Conservation (phyloP, 2,113 vertebrate genomes). For the Pachyramphus minor region DNA sequence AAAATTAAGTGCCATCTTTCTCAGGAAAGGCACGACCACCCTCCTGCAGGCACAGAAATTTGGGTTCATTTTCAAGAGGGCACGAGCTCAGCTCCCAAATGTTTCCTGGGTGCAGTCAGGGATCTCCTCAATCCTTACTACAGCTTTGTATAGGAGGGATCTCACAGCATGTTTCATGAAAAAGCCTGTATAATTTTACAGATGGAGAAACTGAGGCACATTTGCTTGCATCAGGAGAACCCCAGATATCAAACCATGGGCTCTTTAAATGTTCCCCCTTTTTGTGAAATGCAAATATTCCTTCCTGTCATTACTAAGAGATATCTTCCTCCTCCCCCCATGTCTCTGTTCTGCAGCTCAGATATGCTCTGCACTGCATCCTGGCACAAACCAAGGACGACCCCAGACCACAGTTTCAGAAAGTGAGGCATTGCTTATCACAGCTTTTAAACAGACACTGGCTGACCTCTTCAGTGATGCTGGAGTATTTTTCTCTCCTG, state of each 20-base stretch:
- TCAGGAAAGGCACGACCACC: background rate
- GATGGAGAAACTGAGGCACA: background rate
- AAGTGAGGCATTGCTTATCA: background rate
- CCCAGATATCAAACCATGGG: background rate
- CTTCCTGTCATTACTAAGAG: background rate
- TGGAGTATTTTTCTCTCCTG: background rate
- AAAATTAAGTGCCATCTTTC: background rate
- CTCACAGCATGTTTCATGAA: background rate
- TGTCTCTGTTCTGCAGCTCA: background rate
- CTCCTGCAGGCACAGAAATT: background rate
- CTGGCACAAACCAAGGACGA: conserved; percentile 55
- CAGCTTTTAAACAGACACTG: background rate
- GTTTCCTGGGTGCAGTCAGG: background rate
- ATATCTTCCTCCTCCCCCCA: background rate
- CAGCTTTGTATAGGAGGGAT: background rate
- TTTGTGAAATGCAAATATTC: background rate
- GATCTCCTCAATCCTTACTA: background rate
- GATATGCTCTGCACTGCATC: background rate
- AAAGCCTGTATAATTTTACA: background rate
- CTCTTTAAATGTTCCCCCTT: background rate
- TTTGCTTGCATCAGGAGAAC: background rate
- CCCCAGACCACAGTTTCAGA: conserved; percentile 35
- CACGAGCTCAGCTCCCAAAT: background rate
- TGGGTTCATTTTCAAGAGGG: background rate
- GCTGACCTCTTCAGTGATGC: background rate